Evolutionary conservation across 2,888 invertebrate genomes (phyloP), one percentile per base, ranked within the genome.

Genomic region (Sminthurides aquaticus): DNA sequence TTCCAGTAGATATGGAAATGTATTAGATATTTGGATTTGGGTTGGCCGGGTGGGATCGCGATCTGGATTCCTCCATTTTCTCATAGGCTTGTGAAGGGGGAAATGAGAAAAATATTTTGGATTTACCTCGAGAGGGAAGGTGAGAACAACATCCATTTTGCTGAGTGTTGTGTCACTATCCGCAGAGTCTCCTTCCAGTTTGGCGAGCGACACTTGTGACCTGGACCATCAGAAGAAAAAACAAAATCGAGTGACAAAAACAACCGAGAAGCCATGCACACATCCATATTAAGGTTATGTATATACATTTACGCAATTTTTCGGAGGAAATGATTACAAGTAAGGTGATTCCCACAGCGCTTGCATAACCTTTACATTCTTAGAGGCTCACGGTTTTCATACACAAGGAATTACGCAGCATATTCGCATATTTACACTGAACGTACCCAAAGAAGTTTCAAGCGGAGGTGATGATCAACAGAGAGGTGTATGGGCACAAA

Each of bases 71-170:
- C n/a, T n/a, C n/a, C n/a, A n/a, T n/a, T n/a, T n/a, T n/a, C n/a
- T n/a, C n/a, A n/a, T n/a, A n/a, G n/a, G n/a, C n/a, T n/a, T n/a
- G n/a, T n/a, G n/a, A n/a, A n/a, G n/a, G n/a, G n/a, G n/a, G n/a
- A n/a, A n/a, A n/a, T n/a, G n/a, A n/a, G n/a, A n/a, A n/a, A n/a
- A n/a, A n/a, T n/a, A n/a, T n/a, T n/a, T n/a, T n/a, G n/a, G 25
- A 43, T 49, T 67, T 52, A 93, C 92, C 87, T 97, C 96, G 74
- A 97, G 84, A 80, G 93, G 93, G 82, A 97, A 98, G 69, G 93
- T 92, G 75, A 98, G 85, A 64, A 96, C 95, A 75, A 99, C 97
- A 83, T 99, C 99, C 83, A 95, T 87, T 85, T 99, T 99, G 72
- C 96, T 95, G 69, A 99, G 85, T 77, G 91, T 91, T 58, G 95